Evolutionary conservation across 2,888 invertebrate genomes (phyloP), one percentile per base, ranked within the genome.

Genomic region (Allacma fusca): DNA sequence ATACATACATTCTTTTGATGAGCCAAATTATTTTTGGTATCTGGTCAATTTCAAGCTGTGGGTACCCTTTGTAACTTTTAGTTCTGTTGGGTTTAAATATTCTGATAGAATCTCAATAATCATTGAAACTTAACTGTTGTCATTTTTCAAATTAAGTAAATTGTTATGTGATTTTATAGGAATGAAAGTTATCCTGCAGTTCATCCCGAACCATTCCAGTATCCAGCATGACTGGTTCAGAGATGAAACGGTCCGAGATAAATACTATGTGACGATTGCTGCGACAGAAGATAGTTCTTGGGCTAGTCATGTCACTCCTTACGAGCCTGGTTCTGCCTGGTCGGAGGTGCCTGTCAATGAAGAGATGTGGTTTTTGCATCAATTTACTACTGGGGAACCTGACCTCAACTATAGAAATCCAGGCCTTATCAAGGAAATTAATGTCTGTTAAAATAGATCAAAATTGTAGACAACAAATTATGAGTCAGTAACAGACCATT

Each of bases 381-480:
- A 93, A 84, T 96, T 94, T 85, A 88, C 91, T 4, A 84, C 85
- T 23, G 88, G 90, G 40, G 93, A 95, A 85, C 95, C 96, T 0
- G 95, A 96, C 86, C 88, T 96, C 1, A 95, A 96, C 87, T 92
- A 89, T 83, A 88, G 92, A 62, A 92, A 93, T 86, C 90, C 91
- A 0, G 88, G 88, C 9, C 90, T 96, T 7, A 88, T 91, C 1
- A 87, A 90, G 73, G 91, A 91, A 85, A 90, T 93, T 87, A 90
- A 91, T 87, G 91, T 83, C 80, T 77, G 62, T 43, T 57, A 13
- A 28, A 13, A 28, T 16, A 28, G 62, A 21, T 5, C 26, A 24
- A 5, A n/a, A 24, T 1, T 23, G 43, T 50, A 21, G 19, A 1
- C n/a, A 24, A 24, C 12, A n/a, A n/a, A n/a, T n/a, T n/a, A n/a